These are phyloP conservation scores for Melanerpes aurifrons DNA, from an alignment of 2,113 vertebrate genomes.

Conservation along the genomic window DNA sequence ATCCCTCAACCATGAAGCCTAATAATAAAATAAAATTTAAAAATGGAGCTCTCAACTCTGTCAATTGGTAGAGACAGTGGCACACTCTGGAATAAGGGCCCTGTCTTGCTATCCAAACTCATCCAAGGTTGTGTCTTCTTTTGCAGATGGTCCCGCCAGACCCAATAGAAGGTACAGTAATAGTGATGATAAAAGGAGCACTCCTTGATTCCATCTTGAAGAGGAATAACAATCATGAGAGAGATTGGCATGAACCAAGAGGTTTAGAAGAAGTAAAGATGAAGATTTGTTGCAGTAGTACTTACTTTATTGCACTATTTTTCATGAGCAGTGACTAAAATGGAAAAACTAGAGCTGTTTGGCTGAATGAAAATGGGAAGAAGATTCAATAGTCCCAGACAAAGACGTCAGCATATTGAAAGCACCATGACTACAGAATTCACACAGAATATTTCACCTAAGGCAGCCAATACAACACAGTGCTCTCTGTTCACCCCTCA, in stretches of 20 bases:
- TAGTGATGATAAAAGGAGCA: neutral
- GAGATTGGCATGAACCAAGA: neutral
- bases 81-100: neutral
- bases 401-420: slow-evolving; percentile 21
- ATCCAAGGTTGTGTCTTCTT: neutral
- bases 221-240: neutral
- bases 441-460: slow-evolving; percentile 6
- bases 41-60: slow-evolving; percentile 34
- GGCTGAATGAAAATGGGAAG: neutral
- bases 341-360: neutral
- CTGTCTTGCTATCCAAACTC: neutral
- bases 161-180: neutral
- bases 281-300: neutral
- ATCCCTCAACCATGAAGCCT: slow-evolving; percentile 71
- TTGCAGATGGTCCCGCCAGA: neutral
- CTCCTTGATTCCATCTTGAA: neutral
- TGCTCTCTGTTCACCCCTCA: neutral
- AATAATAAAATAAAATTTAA: slow-evolving; percentile 71
- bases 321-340: neutral
- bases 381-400: neutral
- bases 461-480: neutral
- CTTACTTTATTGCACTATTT: neutral
- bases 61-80: neutral
- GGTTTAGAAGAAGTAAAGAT: neutral
- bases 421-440: slow-evolving; percentile 9